Evolutionary conservation across 2,113 vertebrate species (phyloP), one percentile per base, ranked within the genome.

Genomic region (Marmota monax): DNA sequence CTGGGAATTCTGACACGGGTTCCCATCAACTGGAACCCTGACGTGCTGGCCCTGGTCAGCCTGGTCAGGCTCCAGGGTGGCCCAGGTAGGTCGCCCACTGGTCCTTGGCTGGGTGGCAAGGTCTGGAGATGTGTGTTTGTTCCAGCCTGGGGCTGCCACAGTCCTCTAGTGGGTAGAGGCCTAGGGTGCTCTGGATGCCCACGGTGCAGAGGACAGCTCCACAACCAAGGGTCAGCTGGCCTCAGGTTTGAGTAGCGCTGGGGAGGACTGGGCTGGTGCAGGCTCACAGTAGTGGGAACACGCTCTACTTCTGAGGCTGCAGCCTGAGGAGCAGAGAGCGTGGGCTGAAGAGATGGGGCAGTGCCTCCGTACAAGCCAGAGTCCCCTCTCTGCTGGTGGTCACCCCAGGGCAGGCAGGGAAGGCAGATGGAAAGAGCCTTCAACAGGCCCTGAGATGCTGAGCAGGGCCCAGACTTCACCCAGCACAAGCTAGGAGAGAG

Each of bases 231-330:
- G 9, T 45, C 29, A 3, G 32, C 18, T 42, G n/a, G 58, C 56
- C 23, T 1, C 29, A 11, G 16, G 1, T 4, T 29, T 58, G 20
- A 2, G 39, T 5, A 25, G 58, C 0, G 4, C 70, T 20, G 76
- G 25, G 18, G 29, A 65, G 82, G 14, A 58, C 14, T 32, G 0
- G 0, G 9, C 1, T 23, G 48, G 23, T 17, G 29, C 22, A 5
- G 67, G 20, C 6, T 34, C 20, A 0, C 0, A 65, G 25, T 0
- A 0, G 2, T 2, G 5, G 39, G 25, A 9, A 6, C 4, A 61
- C 58, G 2, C 67, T 34, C 29, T 13, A 13, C 67, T 34, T 14
- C 32, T 5, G 32, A 6, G 65, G 29, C 39, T 29, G 79, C 2
- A 16, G 34, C 39, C 39, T 63, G 9, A 29, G 37, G 39, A 48